phyloP scores from a whole-genome alignment of 2,888 invertebrate genomes.

The Phymatocera aterrima region DNA sequence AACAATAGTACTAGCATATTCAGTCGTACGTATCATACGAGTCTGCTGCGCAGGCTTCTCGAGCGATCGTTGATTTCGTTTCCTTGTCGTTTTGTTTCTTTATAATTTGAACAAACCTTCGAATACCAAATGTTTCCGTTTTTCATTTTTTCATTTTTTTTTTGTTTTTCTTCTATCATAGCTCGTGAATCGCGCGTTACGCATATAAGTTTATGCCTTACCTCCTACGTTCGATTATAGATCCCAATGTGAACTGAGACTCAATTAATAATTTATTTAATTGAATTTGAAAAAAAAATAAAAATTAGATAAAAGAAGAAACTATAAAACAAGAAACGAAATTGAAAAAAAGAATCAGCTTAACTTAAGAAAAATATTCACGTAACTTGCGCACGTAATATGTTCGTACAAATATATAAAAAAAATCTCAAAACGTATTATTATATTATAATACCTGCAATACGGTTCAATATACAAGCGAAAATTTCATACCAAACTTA shows the following conservation, averaged over 20 bases:
- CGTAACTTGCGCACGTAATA: constrained; percentile 53
- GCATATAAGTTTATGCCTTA: too few species aligned
- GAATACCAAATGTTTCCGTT: too few species aligned
- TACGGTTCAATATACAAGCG: not conserved
- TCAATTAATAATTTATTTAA: not conserved
- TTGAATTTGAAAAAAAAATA: not conserved
- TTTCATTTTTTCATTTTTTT: not conserved
- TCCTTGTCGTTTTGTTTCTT: too few species aligned
- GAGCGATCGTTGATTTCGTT: too few species aligned
- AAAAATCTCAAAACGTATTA: constrained; percentile 47
- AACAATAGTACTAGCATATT: too few species aligned
- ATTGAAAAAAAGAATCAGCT: too few species aligned
- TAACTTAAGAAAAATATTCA: constrained; percentile 59
- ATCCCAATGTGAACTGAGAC: constrained; percentile 23
- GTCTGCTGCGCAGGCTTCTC: not conserved
- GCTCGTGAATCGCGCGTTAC: constrained; percentile 25
- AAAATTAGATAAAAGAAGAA: not conserved
- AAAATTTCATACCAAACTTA: constrained; percentile 24
- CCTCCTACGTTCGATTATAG: constrained; percentile 13
- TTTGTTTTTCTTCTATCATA: not conserved
- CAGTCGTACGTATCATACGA: constrained; percentile 57
- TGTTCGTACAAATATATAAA: constrained; percentile 56
- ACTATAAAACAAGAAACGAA: constrained; percentile 49
- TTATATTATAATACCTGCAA: constrained; percentile 15
- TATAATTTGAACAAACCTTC: too few species aligned